Evolutionary conservation across 2,888 invertebrate species (phyloP), one percentile per base, ranked within the genome.

Genomic region (Trachelus troglodyta): DNA sequence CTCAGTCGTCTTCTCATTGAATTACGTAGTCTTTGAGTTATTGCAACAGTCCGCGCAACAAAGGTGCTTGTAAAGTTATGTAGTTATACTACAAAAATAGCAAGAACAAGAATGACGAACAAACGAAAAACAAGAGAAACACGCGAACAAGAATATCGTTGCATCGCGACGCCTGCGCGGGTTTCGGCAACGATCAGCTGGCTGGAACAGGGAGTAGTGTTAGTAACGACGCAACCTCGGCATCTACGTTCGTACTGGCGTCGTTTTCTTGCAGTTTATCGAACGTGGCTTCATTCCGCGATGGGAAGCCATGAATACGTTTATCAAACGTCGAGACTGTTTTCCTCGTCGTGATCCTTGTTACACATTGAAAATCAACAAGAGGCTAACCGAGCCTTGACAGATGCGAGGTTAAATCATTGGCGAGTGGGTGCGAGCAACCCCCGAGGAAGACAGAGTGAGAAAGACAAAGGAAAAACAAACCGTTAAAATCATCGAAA

Each of bases 111-210:
- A 56, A 56, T 23, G 23, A 56, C 23, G 40, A 23, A 6, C 1
- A 23, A 1, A 56, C 40, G 40, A 56, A 56, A 56, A 56, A 56
- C 23, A 40, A 56, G 23, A 2, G 23, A 1, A 6, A 56, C 40
- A 2, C 2, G 23, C 9, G 4, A 12, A 56, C 23, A 9, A 56
- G 40, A 23, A 56, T 56, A 56, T 56, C 40, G 23, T 6, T 23
- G 83, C 86, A 86, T 82, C 85, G 81, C 81, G 85, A 89, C 90
- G 90, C 90, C 82, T 90, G 90, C 90, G 90, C 90, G 88, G 81
- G 86, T 84, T 86, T 84, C 84, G 84, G 85, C 88, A 89, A 90
- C 89, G 90, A 90, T 90, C 90, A 90, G 90, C 90, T 90, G 90
- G 88, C 86, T 87, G 86, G 83, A 83, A 78, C 40, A 23, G 77